Evolutionary conservation across 2,888 invertebrate genomes (phyloP).

Genomic region (Encarsia formosa): DNA sequence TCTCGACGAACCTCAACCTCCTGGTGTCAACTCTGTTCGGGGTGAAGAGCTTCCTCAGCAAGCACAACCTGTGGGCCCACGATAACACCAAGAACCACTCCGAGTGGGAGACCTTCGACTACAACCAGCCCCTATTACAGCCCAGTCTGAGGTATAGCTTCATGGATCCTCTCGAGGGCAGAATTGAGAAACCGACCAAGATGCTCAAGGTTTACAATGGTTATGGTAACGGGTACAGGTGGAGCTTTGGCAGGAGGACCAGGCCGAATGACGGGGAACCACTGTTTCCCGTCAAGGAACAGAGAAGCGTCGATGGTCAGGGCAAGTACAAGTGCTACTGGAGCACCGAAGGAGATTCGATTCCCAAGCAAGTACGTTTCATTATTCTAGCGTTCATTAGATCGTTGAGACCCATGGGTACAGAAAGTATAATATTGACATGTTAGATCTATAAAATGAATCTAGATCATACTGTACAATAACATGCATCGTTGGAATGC

Average conservation of each 20-base stretch:
- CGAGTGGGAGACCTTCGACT: slow-evolving; percentile 10
- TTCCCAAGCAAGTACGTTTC: not conserved
- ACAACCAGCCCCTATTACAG: slow-evolving; percentile 7
- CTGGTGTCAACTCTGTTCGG: slow-evolving; percentile 37
- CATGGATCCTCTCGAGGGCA: not conserved
- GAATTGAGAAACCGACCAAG: not conserved
- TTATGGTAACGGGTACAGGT: not conserved
- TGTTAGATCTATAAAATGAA: too few species aligned
- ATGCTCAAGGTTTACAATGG: slow-evolving; percentile 4
- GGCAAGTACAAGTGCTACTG: slow-evolving; percentile 23
- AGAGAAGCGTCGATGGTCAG: not conserved
- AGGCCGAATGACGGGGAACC: slow-evolving; percentile 4
- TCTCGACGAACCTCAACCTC: slow-evolving; percentile 42
- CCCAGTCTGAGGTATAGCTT: slow-evolving; percentile 12
- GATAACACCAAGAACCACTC: slow-evolving; percentile 11
- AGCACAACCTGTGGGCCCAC: slow-evolving; percentile 19
- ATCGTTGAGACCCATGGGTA: too few species aligned
- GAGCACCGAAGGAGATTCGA: slow-evolving; percentile 10
- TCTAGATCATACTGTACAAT: too few species aligned
- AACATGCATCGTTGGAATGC: too few species aligned
- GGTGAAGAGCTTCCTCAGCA: slow-evolving; percentile 33
- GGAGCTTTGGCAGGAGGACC: slow-evolving; percentile 3
- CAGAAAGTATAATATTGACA: too few species aligned
- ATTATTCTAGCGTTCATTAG: too few species aligned
- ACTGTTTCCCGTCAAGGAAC: not conserved